Conservation (phyloP, 2,888 invertebrate species). For the Ochropleura leucogaster region DNA sequence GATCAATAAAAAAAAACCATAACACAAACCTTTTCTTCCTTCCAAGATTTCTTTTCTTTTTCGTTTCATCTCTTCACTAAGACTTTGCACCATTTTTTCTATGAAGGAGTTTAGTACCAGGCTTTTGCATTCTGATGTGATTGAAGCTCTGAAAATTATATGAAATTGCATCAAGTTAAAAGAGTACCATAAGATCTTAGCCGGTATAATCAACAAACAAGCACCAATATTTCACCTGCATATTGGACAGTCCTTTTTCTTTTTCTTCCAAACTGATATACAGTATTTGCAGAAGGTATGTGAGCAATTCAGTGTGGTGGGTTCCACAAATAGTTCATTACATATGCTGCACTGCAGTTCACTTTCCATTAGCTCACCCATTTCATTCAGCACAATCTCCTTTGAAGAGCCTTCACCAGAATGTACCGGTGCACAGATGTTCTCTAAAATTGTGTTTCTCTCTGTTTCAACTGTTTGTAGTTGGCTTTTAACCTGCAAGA, state of each 20-base stretch:
- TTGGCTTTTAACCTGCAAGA: slow-evolving; percentile 76
- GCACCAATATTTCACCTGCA: slow-evolving; percentile 86
- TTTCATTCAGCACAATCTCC: slow-evolving; percentile 77
- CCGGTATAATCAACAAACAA: not conserved
- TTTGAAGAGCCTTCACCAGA: slow-evolving; percentile 72
- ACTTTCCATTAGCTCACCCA: slow-evolving; percentile 91
- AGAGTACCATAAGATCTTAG: slow-evolving; percentile 2
- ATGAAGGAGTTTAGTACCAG: slow-evolving; percentile 94
- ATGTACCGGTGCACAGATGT: slow-evolving; percentile 60
- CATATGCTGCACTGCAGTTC: slow-evolving; percentile 95
- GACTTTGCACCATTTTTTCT: slow-evolving; percentile 92
- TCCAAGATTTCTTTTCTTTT: slow-evolving; percentile 89
- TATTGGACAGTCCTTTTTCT: slow-evolving; percentile 93
- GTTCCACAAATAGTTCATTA: slow-evolving; percentile 93
- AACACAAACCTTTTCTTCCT: slow-evolving; percentile 83
- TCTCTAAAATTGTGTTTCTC: slow-evolving; percentile 78
- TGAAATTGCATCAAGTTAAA: not conserved
- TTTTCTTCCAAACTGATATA: slow-evolving; percentile 93
- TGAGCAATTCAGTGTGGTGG: slow-evolving; percentile 93
- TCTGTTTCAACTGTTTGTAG: slow-evolving; percentile 79
- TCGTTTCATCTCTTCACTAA: slow-evolving; percentile 91
- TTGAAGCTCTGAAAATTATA: slow-evolving; percentile 73
- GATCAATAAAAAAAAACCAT: not conserved
- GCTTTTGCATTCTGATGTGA: slow-evolving; percentile 90
- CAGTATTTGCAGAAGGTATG: slow-evolving; percentile 94